Evolutionary conservation across 2,797 vertebrate species (phyloP), one percentile per base, ranked within the genome.

Genomic region (Triplophysa bombifrons): DNA sequence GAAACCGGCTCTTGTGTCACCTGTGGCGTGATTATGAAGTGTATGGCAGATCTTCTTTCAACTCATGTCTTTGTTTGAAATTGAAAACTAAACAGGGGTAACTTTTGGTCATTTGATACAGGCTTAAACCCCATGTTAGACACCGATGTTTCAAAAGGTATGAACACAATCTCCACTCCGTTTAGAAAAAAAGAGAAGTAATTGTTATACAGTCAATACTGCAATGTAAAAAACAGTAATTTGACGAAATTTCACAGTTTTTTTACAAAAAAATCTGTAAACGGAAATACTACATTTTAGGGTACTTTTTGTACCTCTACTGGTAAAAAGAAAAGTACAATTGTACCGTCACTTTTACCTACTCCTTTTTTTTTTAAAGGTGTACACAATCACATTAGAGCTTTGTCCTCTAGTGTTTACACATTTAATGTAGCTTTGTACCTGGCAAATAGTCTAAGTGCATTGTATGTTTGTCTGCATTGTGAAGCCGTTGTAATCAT

Each of bases 51-150:
- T 48, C n/a, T 55, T 34, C 16, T 73, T 73, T 75, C 20, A 76
- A 67, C 22, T 46, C 20, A n/a, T 30, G 3, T 12, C 51, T 16
- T 55, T 17, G 38, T 19, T 66, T 67, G 50, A 56, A 25, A 53
- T 55, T 30, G 16, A 44, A 67, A 76, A 66, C 34, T 27, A 3
- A 27, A 67, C 51, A 55, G 38, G 1, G 0, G 3, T 44, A 66
- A 55, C 22, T 56, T 50, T 27, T 66, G 7, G 74, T 76, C 16
- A 76, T 66, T 56, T 44, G 74, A 66, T 67, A 44, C 20, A 46
- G 20, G 63, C 51, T 44, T 65, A 41, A 55, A 66, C 48, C 53
- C 11, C 1, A 27, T n/a, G 63, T 22, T 22, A 65, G 20, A 74
- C 46, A 74, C 72, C 34, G 22, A 4, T 17, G 22, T 2, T 34